Evolutionary conservation across 2,113 vertebrate species (phyloP).

Genomic region (Lagopus leucura): DNA sequence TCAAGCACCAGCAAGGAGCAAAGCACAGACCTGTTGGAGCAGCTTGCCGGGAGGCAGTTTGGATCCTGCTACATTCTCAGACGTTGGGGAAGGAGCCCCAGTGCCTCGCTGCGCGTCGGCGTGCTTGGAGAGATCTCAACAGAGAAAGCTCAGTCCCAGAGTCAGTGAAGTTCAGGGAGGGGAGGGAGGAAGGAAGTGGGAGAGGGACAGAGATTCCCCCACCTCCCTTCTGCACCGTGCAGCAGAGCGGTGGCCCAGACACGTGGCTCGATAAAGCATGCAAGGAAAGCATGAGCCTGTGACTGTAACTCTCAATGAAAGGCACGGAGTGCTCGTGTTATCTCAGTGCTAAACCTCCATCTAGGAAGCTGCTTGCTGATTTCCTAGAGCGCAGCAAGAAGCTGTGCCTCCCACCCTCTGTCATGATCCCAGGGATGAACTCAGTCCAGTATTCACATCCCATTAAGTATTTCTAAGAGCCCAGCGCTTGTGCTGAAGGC

Average conservation of each 20-base stretch:
- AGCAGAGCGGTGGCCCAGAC: background rate
- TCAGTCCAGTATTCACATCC: background rate
- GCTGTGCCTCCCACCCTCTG: background rate
- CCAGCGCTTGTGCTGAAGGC: rapidly evolving
- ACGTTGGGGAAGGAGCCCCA: background rate
- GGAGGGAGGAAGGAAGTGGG: slow-evolving; percentile 9
- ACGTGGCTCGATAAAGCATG: background rate
- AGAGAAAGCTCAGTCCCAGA: background rate
- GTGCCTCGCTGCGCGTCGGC: background rate
- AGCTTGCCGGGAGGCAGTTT: background rate
- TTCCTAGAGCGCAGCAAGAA: slow-evolving; percentile 14
- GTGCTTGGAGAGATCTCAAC: background rate
- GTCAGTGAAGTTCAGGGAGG: background rate
- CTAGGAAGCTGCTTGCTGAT: background rate
- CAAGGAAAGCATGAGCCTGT: rapidly evolving
- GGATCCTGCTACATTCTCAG: slow-evolving; percentile 6
- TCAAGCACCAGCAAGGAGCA: rapidly evolving
- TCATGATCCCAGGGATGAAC: background rate
- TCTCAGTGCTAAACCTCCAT: rapidly evolving
- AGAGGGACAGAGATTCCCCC: slow-evolving; percentile 5
- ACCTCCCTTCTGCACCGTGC: background rate
- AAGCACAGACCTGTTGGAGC: slow-evolving; percentile 42
- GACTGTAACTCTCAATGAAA: rapidly evolving
- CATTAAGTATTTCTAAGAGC: background rate
- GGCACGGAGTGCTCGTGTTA: background rate